Conservation (phyloP, 2,888 invertebrate species). For the Drosophila buzzatii region DNA sequence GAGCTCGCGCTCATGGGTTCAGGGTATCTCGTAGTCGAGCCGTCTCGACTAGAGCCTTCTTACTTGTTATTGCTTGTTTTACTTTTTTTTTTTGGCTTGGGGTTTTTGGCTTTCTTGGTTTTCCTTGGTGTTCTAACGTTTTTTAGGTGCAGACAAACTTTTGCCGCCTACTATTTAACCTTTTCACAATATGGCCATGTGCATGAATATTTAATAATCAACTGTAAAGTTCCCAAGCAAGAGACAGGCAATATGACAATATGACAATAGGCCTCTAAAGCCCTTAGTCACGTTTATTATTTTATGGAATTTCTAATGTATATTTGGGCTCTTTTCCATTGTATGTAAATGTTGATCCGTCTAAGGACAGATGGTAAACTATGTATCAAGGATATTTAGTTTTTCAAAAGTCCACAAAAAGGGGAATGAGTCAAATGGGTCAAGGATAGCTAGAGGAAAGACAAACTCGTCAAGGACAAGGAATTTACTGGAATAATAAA, state of each 20-base stretch:
- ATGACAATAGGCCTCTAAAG: neutral
- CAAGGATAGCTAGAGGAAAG: neutral
- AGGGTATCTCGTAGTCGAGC: no score
- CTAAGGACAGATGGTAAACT: conserved; percentile 14
- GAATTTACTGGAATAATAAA: neutral
- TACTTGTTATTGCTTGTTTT: no score
- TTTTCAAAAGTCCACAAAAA: neutral
- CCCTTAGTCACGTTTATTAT: conserved; percentile 29
- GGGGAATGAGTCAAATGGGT: conserved; percentile 1
- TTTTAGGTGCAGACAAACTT: conserved; percentile 46
- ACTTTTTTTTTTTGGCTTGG: neutral
- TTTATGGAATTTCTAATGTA: conserved; percentile 57
- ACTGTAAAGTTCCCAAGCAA: conserved; percentile 71
- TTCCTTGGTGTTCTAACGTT: neutral
- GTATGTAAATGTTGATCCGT: conserved; percentile 45
- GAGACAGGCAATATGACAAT: conserved; percentile 2
- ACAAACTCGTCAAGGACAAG: neutral
- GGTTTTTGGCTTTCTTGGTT: neutral
- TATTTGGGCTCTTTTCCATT: conserved; percentile 33
- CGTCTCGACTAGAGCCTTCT: no score
- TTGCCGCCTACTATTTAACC: conserved; percentile 20
- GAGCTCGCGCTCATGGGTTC: no score
- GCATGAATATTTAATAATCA: conserved; percentile 65
- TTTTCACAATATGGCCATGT: conserved; percentile 17
- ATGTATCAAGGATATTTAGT: conserved; percentile 16